Percentiles rank a stretch among this genome's conserved stretches.
phyloP scores from a whole-genome alignment of 2,888 invertebrate genomes.

The Acronicta alni region DNA sequence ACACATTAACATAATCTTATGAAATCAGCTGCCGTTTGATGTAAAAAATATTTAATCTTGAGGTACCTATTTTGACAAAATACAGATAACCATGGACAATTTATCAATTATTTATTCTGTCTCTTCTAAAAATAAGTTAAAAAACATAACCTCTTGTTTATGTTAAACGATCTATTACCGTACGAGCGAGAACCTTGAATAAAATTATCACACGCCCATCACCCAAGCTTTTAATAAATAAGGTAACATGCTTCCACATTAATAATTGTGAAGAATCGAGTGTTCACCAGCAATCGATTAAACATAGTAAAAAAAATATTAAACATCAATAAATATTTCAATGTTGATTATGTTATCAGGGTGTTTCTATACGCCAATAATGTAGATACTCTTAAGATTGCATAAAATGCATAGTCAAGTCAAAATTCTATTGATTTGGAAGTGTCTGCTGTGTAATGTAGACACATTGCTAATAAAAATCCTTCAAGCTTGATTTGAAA shows the following conservation, averaged over 20 bases:
- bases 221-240: constrained; percentile 58
- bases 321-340: neutral
- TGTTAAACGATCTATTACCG: constrained; percentile 39
- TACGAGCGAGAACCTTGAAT: constrained; percentile 64
- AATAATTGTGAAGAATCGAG: constrained; percentile 24
- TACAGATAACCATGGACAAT: constrained; percentile 11
- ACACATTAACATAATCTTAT: constrained; percentile 7
- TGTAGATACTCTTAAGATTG: neutral
- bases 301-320: neutral
- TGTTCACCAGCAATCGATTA: constrained; percentile 29
- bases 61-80: constrained; percentile 24
- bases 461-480: constrained; percentile 37
- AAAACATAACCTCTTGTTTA: constrained; percentile 42
- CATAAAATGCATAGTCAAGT: neutral
- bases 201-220: constrained; percentile 61
- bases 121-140: constrained; percentile 10
- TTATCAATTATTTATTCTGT: constrained; percentile 1
- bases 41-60: constrained; percentile 13
- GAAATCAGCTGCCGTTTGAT: constrained; percentile 12
- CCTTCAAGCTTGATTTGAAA: constrained; percentile 53
- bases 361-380: neutral
- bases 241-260: constrained; percentile 37
- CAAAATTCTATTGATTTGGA: constrained; percentile 11
- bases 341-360: neutral
- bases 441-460: constrained; percentile 5